Evolutionary conservation across 1,140 invertebrate species (phyloP).

Genomic region (Ganaspis sp.): DNA sequence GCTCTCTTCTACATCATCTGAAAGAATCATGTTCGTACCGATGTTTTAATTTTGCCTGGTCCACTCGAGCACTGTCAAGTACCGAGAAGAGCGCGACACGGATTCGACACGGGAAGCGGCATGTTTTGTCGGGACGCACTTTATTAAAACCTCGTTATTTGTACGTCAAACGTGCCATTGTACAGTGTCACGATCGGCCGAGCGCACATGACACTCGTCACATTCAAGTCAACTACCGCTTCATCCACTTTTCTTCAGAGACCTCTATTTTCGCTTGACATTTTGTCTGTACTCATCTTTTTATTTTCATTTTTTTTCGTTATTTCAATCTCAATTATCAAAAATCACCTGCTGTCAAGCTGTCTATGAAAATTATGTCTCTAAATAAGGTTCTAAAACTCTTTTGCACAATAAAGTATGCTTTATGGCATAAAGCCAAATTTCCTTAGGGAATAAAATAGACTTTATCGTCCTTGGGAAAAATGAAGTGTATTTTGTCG

Average conservation of each 20-base stretch:
- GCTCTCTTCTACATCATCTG: conserved; percentile 51
- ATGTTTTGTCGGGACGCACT: conserved; percentile 53
- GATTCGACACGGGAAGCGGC: conserved; percentile 46
- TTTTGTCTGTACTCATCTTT: background rate
- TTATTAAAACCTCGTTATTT: conserved; percentile 58
- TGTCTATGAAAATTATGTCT: too few species aligned
- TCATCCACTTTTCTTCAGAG: background rate
- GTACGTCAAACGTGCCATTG: conserved; percentile 51
- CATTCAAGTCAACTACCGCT: background rate
- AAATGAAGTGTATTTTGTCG: too few species aligned
- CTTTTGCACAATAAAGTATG: too few species aligned
- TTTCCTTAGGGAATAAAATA: too few species aligned
- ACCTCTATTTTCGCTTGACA: background rate
- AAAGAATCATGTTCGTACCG: conserved; percentile 59
- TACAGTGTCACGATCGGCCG: conserved; percentile 45
- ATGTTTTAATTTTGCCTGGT: conserved; percentile 57
- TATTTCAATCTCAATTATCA: background rate
- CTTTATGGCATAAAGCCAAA: too few species aligned
- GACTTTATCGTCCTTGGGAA: too few species aligned
- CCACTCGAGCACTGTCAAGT: conserved; percentile 56
- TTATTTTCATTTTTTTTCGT: too few species aligned
- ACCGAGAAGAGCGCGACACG: conserved; percentile 36
- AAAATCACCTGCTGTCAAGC: too few species aligned
- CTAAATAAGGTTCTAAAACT: too few species aligned
- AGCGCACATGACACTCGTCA: conserved; percentile 44